Conservation (phyloP, 1,140 invertebrate species). For the Cherax quadricarinatus region DNA sequence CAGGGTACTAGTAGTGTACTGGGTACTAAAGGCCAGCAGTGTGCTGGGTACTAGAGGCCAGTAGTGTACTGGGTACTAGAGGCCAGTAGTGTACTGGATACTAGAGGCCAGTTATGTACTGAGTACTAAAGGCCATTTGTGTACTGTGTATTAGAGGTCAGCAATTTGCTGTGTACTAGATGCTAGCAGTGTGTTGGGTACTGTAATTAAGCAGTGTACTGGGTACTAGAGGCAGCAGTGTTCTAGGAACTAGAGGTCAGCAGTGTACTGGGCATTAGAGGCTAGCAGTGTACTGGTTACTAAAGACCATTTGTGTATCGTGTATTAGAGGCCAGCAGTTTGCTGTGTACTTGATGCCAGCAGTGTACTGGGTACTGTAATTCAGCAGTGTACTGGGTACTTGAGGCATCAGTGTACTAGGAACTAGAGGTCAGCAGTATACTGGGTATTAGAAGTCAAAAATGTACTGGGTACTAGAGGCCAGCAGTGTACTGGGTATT, state of each 20-base stretch:
- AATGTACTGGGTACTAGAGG: not conserved
- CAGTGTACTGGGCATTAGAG: not conserved
- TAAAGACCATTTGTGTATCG: not conserved
- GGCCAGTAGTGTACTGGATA: too few relatives aligned
- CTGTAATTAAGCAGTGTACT: slow-evolving; percentile 32
- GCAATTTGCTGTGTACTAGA: not conserved
- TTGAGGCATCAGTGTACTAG: too few relatives aligned
- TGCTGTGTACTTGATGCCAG: too few relatives aligned
- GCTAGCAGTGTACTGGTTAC: slow-evolving; percentile 25
- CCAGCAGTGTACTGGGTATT: not conserved
- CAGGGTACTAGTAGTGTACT: too few relatives aligned
- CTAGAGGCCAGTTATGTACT: not conserved
- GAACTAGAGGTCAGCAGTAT: not conserved
- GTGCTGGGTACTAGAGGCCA: too few relatives aligned
- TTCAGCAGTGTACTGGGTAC: too few relatives aligned
- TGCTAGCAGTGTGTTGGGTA: not conserved
- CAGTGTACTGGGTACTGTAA: too few relatives aligned
- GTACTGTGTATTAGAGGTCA: not conserved
- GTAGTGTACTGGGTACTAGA: too few relatives aligned
- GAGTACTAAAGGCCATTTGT: not conserved
- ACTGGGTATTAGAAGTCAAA: not conserved
- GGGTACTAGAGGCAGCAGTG: too few relatives aligned
- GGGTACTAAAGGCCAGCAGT: too few relatives aligned
- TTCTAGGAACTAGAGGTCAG: too few relatives aligned
- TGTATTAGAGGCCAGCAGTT: too few relatives aligned